Percentiles rank a stretch among this genome's conserved stretches.
Evolutionary conservation across 2,797 vertebrate genomes (phyloP).

Genomic region (Clarias fuscus): DNA sequence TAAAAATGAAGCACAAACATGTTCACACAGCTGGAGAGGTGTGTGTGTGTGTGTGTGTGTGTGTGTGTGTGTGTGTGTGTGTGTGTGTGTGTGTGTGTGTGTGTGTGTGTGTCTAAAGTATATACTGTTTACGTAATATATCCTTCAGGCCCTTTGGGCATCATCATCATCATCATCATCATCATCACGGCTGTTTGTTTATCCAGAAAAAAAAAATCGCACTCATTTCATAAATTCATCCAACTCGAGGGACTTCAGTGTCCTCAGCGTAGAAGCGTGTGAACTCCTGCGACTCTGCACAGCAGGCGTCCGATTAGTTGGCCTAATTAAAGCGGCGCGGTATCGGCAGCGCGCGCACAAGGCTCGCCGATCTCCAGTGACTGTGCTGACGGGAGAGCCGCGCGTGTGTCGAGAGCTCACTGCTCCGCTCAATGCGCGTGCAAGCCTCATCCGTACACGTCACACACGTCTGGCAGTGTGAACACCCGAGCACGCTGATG

Average conservation of each 20-base stretch:
- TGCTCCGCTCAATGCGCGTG: background rate
- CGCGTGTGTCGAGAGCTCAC: background rate
- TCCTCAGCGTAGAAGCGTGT: background rate
- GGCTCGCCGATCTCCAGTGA: background rate
- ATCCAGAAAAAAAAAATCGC: background rate
- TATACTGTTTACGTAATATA: background rate
- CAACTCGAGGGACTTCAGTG: background rate
- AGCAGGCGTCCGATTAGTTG: conserved; percentile 44
- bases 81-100: background rate
- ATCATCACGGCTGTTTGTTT: background rate
- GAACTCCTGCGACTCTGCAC: background rate
- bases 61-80: background rate
- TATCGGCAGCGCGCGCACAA: conserved; percentile 22
- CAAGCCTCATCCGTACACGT: background rate
- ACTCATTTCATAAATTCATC: background rate
- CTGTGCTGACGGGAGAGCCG: background rate
- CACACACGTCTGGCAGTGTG: background rate
- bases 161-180: too few relatives aligned
- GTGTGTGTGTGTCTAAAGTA: background rate
- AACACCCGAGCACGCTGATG: too few relatives aligned
- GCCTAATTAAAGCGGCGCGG: conserved; percentile 43
- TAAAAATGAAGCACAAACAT: background rate
- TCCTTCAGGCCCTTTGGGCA: background rate
- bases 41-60: background rate
- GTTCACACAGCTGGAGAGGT: background rate